phyloP scores from a whole-genome alignment of 2,113 vertebrate species.

The Nyctibius bracteatus region DNA sequence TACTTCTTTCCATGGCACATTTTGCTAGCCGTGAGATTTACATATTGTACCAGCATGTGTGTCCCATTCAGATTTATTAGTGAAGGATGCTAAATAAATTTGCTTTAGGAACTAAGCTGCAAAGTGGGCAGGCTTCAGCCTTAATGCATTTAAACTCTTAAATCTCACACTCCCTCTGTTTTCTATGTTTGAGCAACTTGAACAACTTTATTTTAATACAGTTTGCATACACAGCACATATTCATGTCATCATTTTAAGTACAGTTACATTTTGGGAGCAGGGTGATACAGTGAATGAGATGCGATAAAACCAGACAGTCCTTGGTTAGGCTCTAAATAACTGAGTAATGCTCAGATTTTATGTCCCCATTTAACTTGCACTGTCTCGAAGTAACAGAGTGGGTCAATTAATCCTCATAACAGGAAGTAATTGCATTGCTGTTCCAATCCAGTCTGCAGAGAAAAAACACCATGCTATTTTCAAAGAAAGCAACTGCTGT shows the following conservation, averaged over 20 bases:
- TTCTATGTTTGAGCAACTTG: neutral
- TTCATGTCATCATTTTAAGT: neutral
- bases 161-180: neutral
- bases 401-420: constrained; percentile 53
- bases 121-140: neutral
- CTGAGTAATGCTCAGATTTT: constrained; percentile 17
- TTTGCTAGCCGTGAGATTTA: neutral
- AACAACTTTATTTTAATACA: neutral
- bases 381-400: neutral
- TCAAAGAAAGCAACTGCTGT: neutral
- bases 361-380: neutral
- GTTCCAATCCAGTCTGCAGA: constrained; percentile 3
- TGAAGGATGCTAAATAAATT: neutral
- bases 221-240: neutral
- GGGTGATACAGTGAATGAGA: neutral
- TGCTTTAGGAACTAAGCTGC: neutral
- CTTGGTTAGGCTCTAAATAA: neutral
- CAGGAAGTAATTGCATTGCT: constrained; percentile 29
- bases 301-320: neutral
- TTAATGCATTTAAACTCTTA: neutral
- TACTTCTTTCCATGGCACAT: neutral
- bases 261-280: neutral
- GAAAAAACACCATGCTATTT: neutral
- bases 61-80: neutral
- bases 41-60: neutral